These are phyloP conservation scores for Marmota monax DNA, from an alignment of 2,113 vertebrate species.

Conservation along the genomic window DNA sequence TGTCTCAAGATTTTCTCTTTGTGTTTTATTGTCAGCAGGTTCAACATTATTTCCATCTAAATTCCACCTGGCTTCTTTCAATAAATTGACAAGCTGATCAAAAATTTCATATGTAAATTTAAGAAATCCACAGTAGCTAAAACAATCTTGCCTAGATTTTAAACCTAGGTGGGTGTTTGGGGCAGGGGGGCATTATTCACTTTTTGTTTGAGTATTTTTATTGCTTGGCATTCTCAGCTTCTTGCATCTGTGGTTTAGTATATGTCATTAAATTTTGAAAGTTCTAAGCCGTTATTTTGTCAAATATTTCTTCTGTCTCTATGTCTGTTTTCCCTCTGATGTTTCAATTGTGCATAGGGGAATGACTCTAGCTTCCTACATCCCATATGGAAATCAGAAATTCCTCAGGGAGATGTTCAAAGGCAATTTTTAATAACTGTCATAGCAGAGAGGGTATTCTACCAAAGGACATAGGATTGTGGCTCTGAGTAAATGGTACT, in stretches of 20 bases:
- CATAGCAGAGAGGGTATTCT: not conserved
- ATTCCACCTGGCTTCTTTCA: not conserved
- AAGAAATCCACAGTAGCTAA: conserved; percentile 1
- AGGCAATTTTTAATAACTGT: conserved; percentile 55
- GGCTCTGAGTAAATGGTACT: not conserved
- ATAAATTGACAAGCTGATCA: not conserved
- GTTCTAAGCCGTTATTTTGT: conserved; percentile 40
- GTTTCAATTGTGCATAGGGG: not conserved
- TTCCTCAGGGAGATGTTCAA: conserved; percentile 33
- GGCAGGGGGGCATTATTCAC: not conserved
- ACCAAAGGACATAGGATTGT: not conserved
- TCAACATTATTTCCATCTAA: not conserved
- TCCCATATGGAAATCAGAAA: not conserved
- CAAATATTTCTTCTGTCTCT: not conserved
- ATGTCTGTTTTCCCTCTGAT: not conserved
- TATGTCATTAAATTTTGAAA: not conserved
- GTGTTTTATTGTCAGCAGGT: not conserved
- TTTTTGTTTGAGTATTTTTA: conserved; percentile 7
- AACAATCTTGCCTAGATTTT: not conserved
- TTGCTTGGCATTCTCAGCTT: not conserved
- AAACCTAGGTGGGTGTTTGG: not conserved
- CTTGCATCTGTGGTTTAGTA: not conserved
- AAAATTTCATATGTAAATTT: conserved; percentile 29
- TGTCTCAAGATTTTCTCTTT: conserved; percentile 31
- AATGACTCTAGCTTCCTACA: conserved; percentile 43